phyloP scores from a whole-genome alignment of 2,888 invertebrate genomes.

The Encarsia formosa region DNA sequence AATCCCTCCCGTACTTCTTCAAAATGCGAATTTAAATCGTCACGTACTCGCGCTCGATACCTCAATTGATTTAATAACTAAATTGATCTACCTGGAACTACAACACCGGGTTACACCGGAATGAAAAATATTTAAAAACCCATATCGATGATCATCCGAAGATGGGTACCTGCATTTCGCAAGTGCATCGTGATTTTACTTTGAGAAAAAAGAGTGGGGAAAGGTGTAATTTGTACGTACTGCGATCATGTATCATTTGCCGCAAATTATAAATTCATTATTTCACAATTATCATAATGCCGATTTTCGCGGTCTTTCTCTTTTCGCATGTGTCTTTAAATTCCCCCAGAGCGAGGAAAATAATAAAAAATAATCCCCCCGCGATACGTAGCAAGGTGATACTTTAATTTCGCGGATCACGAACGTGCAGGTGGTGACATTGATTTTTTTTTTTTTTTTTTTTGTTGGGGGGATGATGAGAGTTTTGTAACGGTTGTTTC shows the following conservation, averaged over 20 bases:
- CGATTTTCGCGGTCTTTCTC: slow-evolving; percentile 29
- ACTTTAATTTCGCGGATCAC: slow-evolving; percentile 20
- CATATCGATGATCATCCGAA: too few species aligned
- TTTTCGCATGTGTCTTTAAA: neutral
- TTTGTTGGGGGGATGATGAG: neutral
- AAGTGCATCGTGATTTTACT: slow-evolving; percentile 11
- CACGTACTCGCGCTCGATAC: too few species aligned
- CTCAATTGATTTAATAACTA: too few species aligned
- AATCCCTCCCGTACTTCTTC: too few species aligned
- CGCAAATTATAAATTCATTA: slow-evolving; percentile 50
- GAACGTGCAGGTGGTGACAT: slow-evolving; percentile 10
- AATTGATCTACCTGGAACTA: too few species aligned
- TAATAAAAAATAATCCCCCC: neutral
- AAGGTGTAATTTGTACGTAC: neutral
- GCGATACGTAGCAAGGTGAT: neutral
- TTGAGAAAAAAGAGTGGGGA: slow-evolving; percentile 1
- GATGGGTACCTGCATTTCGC: too few species aligned
- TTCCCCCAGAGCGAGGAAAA: neutral
- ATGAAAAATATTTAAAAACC: too few species aligned
- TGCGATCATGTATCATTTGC: slow-evolving; percentile 48
- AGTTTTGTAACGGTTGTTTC: neutral
- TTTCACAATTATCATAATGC: slow-evolving; percentile 49
- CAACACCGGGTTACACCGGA: too few species aligned
- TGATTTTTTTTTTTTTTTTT: neutral
- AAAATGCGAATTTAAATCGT: too few species aligned